Evolutionary conservation across 2,888 invertebrate genomes (phyloP).

Genomic region (Halocaridina rubra): DNA sequence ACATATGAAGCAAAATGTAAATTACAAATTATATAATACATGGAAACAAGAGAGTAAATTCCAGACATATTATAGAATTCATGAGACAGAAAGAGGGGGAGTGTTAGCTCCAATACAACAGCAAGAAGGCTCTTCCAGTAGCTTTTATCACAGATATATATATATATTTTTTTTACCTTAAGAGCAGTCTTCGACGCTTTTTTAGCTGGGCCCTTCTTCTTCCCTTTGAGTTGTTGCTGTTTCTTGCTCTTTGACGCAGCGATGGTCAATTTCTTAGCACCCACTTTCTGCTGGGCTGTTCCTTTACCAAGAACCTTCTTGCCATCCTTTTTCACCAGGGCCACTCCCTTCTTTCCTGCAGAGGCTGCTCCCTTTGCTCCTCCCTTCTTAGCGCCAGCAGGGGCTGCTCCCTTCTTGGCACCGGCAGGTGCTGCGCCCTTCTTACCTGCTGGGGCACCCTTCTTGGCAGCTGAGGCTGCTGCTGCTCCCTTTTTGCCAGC

Average conservation of each 20-base stretch:
- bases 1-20: not conserved
- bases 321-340: not conserved
- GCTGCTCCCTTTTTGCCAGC: constrained; percentile 28
- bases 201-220: not conserved
- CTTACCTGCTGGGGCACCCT: not conserved
- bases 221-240: too few relatives aligned
- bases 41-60: not conserved
- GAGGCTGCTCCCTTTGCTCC: not conserved
- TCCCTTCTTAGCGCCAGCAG: constrained; percentile 12
- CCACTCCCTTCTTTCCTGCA: not conserved
- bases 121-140: too few relatives aligned
- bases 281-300: not conserved
- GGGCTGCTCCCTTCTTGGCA: not conserved
- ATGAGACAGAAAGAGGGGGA: not conserved
- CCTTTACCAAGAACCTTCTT: not conserved
- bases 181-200: not conserved
- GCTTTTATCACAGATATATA: not conserved
- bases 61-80: not conserved
- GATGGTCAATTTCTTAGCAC: constrained; percentile 30
- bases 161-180: not conserved
- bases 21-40: not conserved
- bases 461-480: constrained; percentile 12
- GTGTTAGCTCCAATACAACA: not conserved
- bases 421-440: not conserved
- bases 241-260: constrained; percentile 16